These are phyloP conservation scores for Brachionus rotundiformis DNA, from an alignment of 1,140 invertebrate species.

Conservation along the genomic window DNA sequence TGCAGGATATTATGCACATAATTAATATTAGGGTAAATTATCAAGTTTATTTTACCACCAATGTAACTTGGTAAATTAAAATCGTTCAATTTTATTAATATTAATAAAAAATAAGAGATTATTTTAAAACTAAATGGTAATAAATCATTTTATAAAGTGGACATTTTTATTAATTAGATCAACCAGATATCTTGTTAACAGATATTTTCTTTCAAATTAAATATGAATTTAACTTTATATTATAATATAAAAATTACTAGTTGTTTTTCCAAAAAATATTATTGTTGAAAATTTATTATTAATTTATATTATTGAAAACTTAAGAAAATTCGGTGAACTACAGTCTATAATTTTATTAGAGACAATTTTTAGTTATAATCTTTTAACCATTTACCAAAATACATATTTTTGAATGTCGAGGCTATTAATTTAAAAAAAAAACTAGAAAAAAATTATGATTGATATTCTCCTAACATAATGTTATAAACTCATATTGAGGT, in stretches of 20 bases:
- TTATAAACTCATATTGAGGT: not conserved
- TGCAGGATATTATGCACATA: not conserved
- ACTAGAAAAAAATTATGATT: not conserved
- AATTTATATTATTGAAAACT: not conserved
- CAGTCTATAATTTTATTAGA: conserved; percentile 1
- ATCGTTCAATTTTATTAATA: no score
- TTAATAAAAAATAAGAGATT: no score
- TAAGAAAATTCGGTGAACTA: not conserved
- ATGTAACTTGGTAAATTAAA: no score
- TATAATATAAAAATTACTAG: no score
- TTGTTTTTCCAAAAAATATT: not conserved
- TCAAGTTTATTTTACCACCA: not conserved
- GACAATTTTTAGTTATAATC: not conserved
- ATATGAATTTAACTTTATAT: no score
- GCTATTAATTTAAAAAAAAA: not conserved
- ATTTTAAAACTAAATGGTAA: no score
- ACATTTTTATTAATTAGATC: no score
- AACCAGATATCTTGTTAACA: no score
- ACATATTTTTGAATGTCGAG: not conserved
- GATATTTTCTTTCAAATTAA: no score
- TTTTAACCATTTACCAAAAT: not conserved
- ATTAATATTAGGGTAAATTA: not conserved
- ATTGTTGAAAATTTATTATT: not conserved
- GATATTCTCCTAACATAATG: not conserved
- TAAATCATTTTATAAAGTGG: no score